Conservation (phyloP, 2,113 vertebrate species). For the Gnathonemus longibarbis region DNA sequence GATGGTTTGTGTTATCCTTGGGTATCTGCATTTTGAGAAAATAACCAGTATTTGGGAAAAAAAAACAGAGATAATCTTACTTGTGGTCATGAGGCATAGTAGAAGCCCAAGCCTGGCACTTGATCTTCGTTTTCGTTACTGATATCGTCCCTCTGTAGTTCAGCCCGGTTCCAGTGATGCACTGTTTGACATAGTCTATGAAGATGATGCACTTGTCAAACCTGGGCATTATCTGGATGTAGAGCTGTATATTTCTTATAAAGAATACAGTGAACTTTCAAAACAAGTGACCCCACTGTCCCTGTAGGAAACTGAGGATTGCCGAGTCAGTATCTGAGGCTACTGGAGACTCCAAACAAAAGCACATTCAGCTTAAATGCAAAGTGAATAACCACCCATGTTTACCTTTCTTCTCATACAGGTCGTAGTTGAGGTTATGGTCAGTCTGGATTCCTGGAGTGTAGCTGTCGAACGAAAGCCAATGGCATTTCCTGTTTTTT, state of each 20-base stretch:
- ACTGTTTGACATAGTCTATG: slow-evolving; percentile 83
- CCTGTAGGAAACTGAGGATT: not conserved
- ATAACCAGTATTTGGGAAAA: not conserved
- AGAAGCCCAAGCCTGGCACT: slow-evolving; percentile 90
- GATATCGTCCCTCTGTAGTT: slow-evolving; percentile 83
- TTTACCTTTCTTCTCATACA: slow-evolving; percentile 97
- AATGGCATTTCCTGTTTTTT: slow-evolving; percentile 75
- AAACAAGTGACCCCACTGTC: not conserved
- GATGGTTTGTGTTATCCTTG: not conserved
- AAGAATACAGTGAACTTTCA: not conserved
- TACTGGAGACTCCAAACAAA: not conserved
- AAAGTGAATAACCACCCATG: not conserved
- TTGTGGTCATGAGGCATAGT: slow-evolving; percentile 92
- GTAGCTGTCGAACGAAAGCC: slow-evolving; percentile 88
- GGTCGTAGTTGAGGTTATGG: slow-evolving; percentile 77
- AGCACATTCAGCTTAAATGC: slow-evolving; percentile 37
- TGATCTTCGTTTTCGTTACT: slow-evolving; percentile 77
- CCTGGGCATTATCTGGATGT: not conserved
- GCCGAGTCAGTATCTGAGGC: not conserved
- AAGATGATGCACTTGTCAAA: not conserved
- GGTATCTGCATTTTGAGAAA: not conserved
- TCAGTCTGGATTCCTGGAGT: slow-evolving; percentile 73
- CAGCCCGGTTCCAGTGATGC: slow-evolving; percentile 84
- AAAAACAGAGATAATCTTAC: slow-evolving; percentile 61
- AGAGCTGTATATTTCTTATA: not conserved